Evolutionary conservation across 2,113 vertebrate species (phyloP).

Genomic region (Mormyrus iriodes): DNA sequence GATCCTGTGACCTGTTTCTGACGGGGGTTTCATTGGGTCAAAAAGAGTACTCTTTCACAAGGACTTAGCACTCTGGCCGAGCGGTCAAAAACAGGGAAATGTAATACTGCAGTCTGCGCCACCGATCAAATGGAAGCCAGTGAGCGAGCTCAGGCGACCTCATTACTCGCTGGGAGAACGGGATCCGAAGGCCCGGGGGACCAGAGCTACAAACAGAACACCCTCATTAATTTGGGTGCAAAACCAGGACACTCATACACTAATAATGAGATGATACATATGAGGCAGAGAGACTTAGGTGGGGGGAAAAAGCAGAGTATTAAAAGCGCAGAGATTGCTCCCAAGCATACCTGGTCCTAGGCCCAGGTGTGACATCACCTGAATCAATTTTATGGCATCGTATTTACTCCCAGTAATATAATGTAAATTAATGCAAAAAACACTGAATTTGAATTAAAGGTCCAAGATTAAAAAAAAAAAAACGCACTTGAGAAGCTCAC

Average conservation of each 20-base stretch:
- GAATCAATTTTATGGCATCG: neutral
- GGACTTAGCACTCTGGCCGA: neutral
- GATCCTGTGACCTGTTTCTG: neutral
- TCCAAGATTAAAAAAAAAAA: neutral
- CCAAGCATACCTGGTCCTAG: neutral
- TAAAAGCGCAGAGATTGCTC: conserved; percentile 11
- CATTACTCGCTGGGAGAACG: conserved; percentile 47
- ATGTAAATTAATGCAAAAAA: neutral
- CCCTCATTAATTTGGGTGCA: conserved; percentile 36
- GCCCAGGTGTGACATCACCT: neutral
- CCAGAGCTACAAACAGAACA: conserved; percentile 32
- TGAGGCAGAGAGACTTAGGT: conserved; percentile 12
- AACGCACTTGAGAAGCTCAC: neutral
- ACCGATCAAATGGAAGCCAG: conserved; percentile 14
- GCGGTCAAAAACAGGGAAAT: neutral
- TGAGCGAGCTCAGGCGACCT: conserved; percentile 32
- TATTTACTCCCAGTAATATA: neutral
- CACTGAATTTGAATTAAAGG: neutral
- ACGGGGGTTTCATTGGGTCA: neutral
- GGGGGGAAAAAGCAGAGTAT: conserved; percentile 8
- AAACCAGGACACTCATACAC: conserved; percentile 30
- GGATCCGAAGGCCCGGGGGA: conserved; percentile 35
- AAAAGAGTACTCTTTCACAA: neutral
- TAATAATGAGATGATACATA: neutral
- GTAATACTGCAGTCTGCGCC: neutral